Percentiles rank a stretch among this genome's conserved stretches.
phyloP scores from a whole-genome alignment of 2,113 vertebrate species.

The Mormyrus iriodes region DNA sequence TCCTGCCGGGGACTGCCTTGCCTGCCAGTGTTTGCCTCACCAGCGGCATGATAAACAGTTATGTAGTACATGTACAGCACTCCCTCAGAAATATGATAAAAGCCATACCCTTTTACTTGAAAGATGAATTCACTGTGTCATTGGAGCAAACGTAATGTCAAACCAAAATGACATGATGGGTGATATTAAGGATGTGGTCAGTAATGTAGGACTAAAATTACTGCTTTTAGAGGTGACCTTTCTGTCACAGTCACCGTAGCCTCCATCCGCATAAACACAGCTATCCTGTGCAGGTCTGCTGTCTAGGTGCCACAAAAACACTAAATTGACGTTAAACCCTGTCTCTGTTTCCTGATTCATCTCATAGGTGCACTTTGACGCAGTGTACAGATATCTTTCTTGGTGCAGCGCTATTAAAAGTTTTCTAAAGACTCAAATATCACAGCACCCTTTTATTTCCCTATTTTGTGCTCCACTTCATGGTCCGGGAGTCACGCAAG shows the following conservation, averaged over 20 bases:
- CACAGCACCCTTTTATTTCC: neutral
- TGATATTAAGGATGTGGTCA: neutral
- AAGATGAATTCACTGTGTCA: neutral
- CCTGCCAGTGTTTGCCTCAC: neutral
- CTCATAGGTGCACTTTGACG: neutral
- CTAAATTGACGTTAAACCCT: neutral
- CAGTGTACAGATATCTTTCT: neutral
- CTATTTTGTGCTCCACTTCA: neutral
- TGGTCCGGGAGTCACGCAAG: neutral
- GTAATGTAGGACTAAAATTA: neutral
- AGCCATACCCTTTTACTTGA: neutral
- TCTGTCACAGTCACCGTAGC: neutral
- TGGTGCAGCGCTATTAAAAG: neutral
- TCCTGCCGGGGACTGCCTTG: neutral
- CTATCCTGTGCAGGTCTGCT: neutral
- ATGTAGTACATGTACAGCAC: too few species aligned
- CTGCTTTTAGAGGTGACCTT: neutral
- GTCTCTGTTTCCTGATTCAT: neutral
- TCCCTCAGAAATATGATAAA: neutral
- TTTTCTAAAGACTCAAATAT: neutral
- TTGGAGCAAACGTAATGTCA: neutral
- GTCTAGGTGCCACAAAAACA: neutral
- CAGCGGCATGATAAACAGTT: neutral
- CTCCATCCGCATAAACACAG: neutral
- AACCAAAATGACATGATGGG: neutral